Conservation (phyloP, 2,113 vertebrate species). For the Ornithorhynchus anatinus region DNA sequence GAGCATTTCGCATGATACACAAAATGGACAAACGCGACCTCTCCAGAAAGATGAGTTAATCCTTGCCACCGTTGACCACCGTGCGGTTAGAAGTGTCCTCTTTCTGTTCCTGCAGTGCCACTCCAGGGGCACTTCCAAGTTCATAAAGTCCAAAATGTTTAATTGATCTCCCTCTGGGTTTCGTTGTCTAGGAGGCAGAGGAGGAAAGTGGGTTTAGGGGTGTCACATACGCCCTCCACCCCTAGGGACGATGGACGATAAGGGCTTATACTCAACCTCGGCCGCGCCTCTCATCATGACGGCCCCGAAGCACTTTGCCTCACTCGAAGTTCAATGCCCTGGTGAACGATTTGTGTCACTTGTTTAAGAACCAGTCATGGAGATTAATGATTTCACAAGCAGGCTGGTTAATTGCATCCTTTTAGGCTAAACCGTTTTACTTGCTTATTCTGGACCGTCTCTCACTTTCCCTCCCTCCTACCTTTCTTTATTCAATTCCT, state of each 20-base stretch:
- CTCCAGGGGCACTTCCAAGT: too few species aligned
- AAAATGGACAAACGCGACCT: too few species aligned
- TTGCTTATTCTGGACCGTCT: not conserved
- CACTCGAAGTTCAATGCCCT: not conserved
- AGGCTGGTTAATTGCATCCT: not conserved
- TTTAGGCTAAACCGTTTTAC: not conserved
- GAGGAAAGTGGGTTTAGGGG: not conserved
- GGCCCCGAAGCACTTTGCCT: not conserved
- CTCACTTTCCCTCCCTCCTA: not conserved
- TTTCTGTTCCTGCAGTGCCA: too few species aligned
- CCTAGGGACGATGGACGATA: not conserved
- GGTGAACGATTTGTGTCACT: not conserved
- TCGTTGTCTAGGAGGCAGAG: not conserved
- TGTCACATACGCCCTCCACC: not conserved
- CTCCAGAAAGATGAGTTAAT: too few species aligned
- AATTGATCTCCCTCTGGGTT: not conserved
- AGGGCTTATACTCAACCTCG: not conserved
- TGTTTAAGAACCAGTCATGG: not conserved
- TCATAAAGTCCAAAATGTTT: not conserved
- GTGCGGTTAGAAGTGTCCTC: too few species aligned
- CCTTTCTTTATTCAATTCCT: not conserved
- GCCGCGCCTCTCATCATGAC: not conserved
- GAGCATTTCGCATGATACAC: not conserved
- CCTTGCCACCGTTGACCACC: too few species aligned
- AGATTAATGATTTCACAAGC: constrained; percentile 10